Evolutionary conservation across 2,888 invertebrate genomes (phyloP).

Genomic region (Pherbina coryleti): DNA sequence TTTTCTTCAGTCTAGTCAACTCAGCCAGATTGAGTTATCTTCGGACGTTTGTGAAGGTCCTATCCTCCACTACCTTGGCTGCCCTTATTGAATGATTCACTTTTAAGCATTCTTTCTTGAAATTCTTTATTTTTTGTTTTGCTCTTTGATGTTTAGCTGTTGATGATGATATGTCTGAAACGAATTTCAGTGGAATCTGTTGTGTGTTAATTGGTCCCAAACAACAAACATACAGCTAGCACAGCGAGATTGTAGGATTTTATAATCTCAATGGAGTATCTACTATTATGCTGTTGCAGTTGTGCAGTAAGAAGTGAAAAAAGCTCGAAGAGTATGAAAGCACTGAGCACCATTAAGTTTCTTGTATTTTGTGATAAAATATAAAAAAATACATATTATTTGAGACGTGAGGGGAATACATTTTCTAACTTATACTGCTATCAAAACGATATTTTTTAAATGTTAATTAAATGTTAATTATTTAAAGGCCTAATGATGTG

Average conservation of each 20-base stretch:
- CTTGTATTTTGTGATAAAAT: no score
- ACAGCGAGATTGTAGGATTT: not conserved
- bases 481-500: no score
- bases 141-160: conserved; percentile 50
- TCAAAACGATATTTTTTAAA: no score
- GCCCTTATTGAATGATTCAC: not conserved
- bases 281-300: no score
- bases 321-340: no score
- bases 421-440: no score
- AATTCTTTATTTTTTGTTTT: not conserved
- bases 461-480: no score
- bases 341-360: no score
- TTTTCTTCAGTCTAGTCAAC: not conserved
- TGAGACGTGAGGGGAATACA: not conserved
- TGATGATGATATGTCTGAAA: conserved; percentile 27
- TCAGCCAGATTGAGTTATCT: conserved; percentile 8
- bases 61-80: not conserved
- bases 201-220: conserved; percentile 17
- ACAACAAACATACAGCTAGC: not conserved
- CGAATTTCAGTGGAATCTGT: conserved; percentile 19
- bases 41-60: not conserved
- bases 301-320: no score
- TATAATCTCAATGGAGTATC: not conserved
- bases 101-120: not conserved
- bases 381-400: no score